Evolutionary conservation across 1,140 invertebrate species (phyloP), one percentile per base, ranked within the genome.

Genomic region (Lepidostoma basale): DNA sequence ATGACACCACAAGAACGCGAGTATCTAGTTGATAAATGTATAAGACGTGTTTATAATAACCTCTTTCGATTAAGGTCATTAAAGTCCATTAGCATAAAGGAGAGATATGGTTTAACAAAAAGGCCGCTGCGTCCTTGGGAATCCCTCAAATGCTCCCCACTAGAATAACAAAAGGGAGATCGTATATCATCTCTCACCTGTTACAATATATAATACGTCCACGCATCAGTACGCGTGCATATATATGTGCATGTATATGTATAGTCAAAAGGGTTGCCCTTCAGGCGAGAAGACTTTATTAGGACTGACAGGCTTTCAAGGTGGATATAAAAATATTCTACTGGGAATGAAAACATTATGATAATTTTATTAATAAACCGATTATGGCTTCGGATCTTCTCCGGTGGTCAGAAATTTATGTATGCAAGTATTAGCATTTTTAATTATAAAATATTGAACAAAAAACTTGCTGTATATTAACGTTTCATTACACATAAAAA

Each of bases 141-240:
- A 16, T 18, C 52, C 52, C 16, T 33, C 26, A 8, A 20, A 56
- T 10, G 28, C 28, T 22, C 42, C 25, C 25, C n/a, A 54, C 49
- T 18, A 2, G 52, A 20, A 20, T 20, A 14, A 56, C 26, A 56
- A 56, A 56, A 33, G 30, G 28, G n/a, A 33, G 26, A 33, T 52
- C 23, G 10, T 52, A 56, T 56, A 56, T 56, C 52, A 56, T 56
- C 25, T 30, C 52, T 56, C 52, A 56, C 52, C 52, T 56, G 26
- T 33, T 54, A 16, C 16, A n/a, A n/a, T 40, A 40, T 40, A 10
- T n/a, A 40, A 40, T 2, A 40, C 16, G 36, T 3, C 12, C 36
- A 4, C 10, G 36, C 16, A n/a, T n/a, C 12, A 12, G 10, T n/a
- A 40, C 16, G 3, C 10, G 36, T 10, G 12, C 10, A 40, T 10